Evolutionary conservation across 2,113 vertebrate species (phyloP).

Genomic region (Genyomyrus donnyi): DNA sequence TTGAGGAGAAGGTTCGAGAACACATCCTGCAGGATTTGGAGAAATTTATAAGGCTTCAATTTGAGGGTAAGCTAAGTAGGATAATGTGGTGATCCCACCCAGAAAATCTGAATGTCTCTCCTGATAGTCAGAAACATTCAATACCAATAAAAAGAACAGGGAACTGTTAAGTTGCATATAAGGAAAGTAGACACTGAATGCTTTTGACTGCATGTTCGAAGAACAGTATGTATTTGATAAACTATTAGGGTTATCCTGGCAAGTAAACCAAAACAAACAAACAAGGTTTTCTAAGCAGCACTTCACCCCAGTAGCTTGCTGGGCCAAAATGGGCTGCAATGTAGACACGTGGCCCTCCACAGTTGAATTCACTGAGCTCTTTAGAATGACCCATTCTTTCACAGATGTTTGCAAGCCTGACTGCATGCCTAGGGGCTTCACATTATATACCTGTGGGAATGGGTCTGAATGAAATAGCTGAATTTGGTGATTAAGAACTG

Average conservation of each 20-base stretch:
- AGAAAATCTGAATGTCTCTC: background rate
- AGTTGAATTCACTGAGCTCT: no score
- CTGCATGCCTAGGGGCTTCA: no score
- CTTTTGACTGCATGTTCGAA: background rate
- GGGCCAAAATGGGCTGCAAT: background rate
- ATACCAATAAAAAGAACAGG: background rate
- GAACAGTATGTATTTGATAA: background rate
- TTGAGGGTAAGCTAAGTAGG: slow-evolving; percentile 64
- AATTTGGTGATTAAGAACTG: no score
- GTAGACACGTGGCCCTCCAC: background rate
- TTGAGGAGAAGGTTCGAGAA: slow-evolving; percentile 77
- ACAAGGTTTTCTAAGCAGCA: background rate
- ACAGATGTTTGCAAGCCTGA: no score
- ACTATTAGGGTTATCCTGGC: background rate
- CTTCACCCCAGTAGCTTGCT: background rate
- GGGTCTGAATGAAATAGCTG: no score
- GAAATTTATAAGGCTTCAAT: slow-evolving; percentile 73
- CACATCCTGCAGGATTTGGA: slow-evolving; percentile 79
- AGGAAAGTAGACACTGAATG: background rate
- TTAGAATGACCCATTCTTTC: no score
- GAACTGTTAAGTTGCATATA: background rate
- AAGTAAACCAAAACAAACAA: background rate
- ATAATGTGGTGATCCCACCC: no score
- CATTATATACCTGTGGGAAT: no score
- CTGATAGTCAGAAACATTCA: background rate